Evolutionary conservation across 2,113 vertebrate genomes (phyloP).

Genomic region (Marcusenius ussheri): DNA sequence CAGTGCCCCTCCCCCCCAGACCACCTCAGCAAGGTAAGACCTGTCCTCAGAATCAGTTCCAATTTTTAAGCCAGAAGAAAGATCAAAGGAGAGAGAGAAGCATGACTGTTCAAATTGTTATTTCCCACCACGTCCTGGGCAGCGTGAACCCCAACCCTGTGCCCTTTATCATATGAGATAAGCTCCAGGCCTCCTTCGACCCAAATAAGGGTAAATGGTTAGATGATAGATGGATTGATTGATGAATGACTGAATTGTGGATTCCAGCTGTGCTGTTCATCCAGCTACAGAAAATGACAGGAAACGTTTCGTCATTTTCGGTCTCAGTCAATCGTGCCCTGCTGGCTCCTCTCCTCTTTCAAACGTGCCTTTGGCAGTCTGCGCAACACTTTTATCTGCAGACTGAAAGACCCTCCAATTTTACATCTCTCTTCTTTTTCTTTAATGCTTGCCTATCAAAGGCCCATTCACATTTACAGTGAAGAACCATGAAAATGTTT

Average conservation of each 20-base stretch:
- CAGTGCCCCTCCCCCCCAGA: conserved; percentile 65
- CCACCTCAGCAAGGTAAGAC: conserved; percentile 79
- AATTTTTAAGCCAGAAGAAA: background rate
- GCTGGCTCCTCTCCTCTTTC: background rate
- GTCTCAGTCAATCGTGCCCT: background rate
- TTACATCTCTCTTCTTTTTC: background rate
- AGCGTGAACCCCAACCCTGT: background rate
- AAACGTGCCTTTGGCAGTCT: background rate
- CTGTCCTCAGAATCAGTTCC: background rate
- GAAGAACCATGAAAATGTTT: background rate
- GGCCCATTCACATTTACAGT: background rate
- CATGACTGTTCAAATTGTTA: background rate
- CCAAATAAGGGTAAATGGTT: background rate
- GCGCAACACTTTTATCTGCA: background rate
- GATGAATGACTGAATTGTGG: background rate
- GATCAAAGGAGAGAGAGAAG: background rate
- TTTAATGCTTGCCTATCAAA: background rate
- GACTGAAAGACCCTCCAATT: background rate
- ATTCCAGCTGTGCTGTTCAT: background rate
- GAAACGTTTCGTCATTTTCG: background rate
- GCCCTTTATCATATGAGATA: background rate
- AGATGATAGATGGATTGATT: background rate
- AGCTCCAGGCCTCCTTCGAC: background rate
- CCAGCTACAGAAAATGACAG: background rate
- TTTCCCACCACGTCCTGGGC: background rate